Evolutionary conservation across 2,888 invertebrate genomes (phyloP), one percentile per base, ranked within the genome.

Genomic region (Campopleginae sp.): DNA sequence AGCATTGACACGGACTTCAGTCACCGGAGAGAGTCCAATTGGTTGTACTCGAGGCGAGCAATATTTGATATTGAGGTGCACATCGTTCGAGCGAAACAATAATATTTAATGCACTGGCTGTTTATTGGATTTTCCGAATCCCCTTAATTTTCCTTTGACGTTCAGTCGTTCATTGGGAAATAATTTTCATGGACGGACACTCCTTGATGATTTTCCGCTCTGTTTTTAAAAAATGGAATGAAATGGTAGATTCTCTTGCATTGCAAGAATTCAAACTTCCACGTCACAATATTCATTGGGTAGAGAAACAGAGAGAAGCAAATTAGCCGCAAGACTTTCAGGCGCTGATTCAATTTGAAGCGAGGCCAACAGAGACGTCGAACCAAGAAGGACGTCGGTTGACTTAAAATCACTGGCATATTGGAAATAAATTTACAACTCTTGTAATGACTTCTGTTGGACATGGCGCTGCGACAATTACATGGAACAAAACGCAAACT

Each of bases 341-440:
- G 65, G 65, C 66, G 48, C 58, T 44, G 74, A 84, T 75, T 80
- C 71, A 84, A 80, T 76, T n/a, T 54, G 65, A 71, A 84, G 80
- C 74, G 65, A 27, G 46, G 68, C 58, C 81, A 82, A 82, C 76
- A 42, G 23, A 65, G 46, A 33, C 44, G 44, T 66, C 44, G 61
- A 77, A 54, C 71, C 33, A n/a, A 19, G 17, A 1, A 70, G 31
- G 5, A 48, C 17, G 27, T 6, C 14, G 27, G n/a, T 70, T 27
- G 14, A 14, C 58, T 58, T n/a, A 6, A 58, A 58, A 58, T 27
- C 10, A 58, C 4, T 14, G 27, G 14, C 14, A 1, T 27, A 58
- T 58, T 1, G 27, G 1, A 6, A 27, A 27, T 27, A 6, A 27
- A 27, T 14, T 23, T 58, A 1, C 12, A 14, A 14, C 12, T 0